Base-by-base conservation (phyloP, 1,140 invertebrate genomes). In the Amphibalanus amphitrite region DNA sequence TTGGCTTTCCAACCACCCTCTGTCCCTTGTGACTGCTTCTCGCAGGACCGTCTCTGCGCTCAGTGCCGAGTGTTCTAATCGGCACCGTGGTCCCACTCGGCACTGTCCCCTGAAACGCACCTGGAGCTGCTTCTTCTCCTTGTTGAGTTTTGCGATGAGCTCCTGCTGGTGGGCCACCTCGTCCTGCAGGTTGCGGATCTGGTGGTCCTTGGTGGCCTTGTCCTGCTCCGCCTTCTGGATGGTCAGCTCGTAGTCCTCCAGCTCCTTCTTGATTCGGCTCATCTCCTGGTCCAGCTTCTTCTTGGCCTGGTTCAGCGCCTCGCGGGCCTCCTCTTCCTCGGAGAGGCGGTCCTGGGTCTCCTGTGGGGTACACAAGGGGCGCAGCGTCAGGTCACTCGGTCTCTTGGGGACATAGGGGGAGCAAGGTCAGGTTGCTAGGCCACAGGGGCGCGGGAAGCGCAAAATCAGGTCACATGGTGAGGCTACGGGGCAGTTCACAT, bases 91-190 rank as follows among this genome's bases (percentile, higher is more conserved):
- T 38, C 33, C 33, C 33, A 38, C 15, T 38, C 15, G 4, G 94
- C 78, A 93, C 87, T 83, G 98, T 98, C 90, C 98, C 98, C 79
- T 98, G 96, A 82, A 98, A 98, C 65, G 17, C 28, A 67, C 65
- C 65, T 67, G 65, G 3, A 67, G 28, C 4, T 28, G n/a, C 28
- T 67, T 67, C 65, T 67, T 67, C 26, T 67, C 65, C n/a, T 28
- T 40, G 86, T 96, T 97, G 79, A 99, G 84, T 82, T 98, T 99
- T 85, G 97, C 96, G 85, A 99, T 84, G 38, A 83, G 78, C 74
- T 99, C 97, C 81, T 99, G 97, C 82, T 98, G 96, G 82, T 96
- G 92, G 77, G 95, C 94, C 84, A 99, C 98, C 82, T 97, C 95
- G 78, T 97, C 97, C 83, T 99, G 97, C 80, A 98, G 87, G 83